Base-by-base conservation (phyloP, 2,888 invertebrate genomes). In the Patella pellucida region DNA sequence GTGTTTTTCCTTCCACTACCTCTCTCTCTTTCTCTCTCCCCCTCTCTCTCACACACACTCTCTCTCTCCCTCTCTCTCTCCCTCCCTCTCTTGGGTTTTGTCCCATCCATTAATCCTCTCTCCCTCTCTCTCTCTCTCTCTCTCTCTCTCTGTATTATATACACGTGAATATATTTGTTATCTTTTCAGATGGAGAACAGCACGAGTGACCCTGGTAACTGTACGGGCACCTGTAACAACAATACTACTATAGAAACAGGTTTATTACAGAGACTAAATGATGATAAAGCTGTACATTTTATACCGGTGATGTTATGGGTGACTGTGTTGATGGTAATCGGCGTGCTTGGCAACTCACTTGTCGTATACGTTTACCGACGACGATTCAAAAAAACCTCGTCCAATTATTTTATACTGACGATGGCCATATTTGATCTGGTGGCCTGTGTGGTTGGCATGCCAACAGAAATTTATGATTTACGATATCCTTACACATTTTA, bases 381-480 rank as follows among this genome's bases (percentile, higher is more conserved):
- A 31, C 77, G 84, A 16, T 85, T 87, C 74, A 82, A 84, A 62
- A 81, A 84, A 69, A 85, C 85, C 5, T 86, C 87, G 0, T 86
- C 86, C 0, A 86, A 87, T 76, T 86, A 85, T 75, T 87, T 87
- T 78, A 87, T 87, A 52, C 79, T 85, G 19, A 80, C 85, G 41
- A 85, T 87, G 85, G 86, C 87, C 12, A 80, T 86, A 50, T 86
- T 86, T 79, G 87, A 87, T 78, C 79, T 87, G 51, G 75, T 86
- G n/a, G 85, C 85, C 1, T 87, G 87, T 71, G 72, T 84, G 3
- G 80, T 87, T 3, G 85, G 85, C 4, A 80, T 87, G 82, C 87
- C 87, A 4, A 85, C 83, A 0, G 86, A 86, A 75, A 75, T 86
- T 12, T 85, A 83, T 71, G 87, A 86, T 70, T 78, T 86, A 11